Percentiles rank a stretch among this genome's conserved stretches.
These are phyloP conservation scores for Rissa tridactyla DNA, from an alignment of 2,113 vertebrate species.

Conservation along the genomic window DNA sequence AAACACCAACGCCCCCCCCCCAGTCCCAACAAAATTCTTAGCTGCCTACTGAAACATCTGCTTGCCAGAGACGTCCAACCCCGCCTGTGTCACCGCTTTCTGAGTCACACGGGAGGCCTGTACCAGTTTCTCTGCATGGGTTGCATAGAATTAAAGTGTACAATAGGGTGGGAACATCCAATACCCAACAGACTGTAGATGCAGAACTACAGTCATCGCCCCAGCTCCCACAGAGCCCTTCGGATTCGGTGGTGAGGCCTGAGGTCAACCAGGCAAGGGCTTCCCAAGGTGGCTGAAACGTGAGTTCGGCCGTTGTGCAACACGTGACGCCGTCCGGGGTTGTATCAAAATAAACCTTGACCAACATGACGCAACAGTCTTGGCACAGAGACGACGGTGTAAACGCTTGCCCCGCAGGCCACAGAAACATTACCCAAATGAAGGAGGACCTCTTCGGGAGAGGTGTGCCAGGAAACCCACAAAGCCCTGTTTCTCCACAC, in stretches of 20 bases:
- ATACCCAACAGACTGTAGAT: background rate
- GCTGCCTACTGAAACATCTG: conserved; percentile 36
- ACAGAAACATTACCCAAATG: background rate
- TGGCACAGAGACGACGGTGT: background rate
- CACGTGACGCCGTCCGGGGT: rapidly evolving
- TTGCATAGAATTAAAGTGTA: background rate
- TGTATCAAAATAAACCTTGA: background rate
- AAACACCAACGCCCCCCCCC: background rate
- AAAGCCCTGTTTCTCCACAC: background rate
- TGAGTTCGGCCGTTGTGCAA: background rate
- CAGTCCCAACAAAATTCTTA: background rate
- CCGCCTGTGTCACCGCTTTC: background rate
- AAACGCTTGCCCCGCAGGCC: background rate
- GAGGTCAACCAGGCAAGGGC: background rate
- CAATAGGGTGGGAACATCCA: background rate
- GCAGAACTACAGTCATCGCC: background rate
- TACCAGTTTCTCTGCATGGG: background rate
- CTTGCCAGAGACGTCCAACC: background rate
- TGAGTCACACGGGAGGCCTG: background rate
- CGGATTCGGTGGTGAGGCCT: background rate
- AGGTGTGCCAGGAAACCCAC: conserved; percentile 15
- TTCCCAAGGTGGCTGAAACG: background rate
- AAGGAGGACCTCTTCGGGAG: background rate
- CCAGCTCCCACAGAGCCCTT: background rate
- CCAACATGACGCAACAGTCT: background rate